A percentile compares a stretch with the other conserved stretches of the same genome.
Evolutionary conservation across 1,140 invertebrate genomes (phyloP).

Genomic region (Pygmarrhopalites habei): DNA sequence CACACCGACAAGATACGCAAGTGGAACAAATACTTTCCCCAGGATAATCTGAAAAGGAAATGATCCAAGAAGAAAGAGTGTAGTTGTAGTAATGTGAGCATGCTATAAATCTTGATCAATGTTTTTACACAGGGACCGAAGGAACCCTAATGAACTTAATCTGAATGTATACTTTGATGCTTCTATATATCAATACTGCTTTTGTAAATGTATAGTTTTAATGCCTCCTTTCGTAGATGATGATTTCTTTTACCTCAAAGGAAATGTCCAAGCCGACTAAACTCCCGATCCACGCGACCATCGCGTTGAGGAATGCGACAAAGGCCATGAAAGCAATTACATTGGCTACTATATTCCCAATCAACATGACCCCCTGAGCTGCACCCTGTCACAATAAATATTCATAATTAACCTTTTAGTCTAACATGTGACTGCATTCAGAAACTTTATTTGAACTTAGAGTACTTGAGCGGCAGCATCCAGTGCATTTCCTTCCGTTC

Average conservation of each 20-base stretch:
- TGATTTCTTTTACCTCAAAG: conserved; percentile 4
- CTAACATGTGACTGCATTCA: too few relatives aligned
- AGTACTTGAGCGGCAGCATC: conserved; percentile 84
- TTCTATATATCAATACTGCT: too few relatives aligned
- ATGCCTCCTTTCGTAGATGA: too few relatives aligned
- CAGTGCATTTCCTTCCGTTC: conserved; percentile 69
- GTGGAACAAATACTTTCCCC: conserved; percentile 76
- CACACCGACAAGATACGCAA: conserved; percentile 74
- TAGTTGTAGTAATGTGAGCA: too few relatives aligned
- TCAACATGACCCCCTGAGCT: conserved; percentile 52
- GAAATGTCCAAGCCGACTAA: conserved; percentile 57
- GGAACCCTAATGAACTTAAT: background rate
- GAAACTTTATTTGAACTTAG: too few relatives aligned
- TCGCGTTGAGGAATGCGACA: conserved; percentile 70
- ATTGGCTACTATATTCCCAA: conserved; percentile 82
- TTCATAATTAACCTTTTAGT: too few relatives aligned
- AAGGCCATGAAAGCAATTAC: conserved; percentile 90
- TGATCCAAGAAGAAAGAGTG: conserved; percentile 40
- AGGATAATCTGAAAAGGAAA: conserved; percentile 59
- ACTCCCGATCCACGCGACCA: conserved; percentile 57
- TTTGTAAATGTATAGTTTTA: too few relatives aligned
- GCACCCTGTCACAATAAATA: too few relatives aligned
- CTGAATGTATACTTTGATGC: background rate
- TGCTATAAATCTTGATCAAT: too few relatives aligned
- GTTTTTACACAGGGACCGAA: too few relatives aligned